A percentile compares a stretch with the other conserved stretches of the same genome.
These are phyloP conservation scores for Paramuricea clavata DNA, from an alignment of 92 coral and sea anemone genomes.

Conservation along the genomic window DNA sequence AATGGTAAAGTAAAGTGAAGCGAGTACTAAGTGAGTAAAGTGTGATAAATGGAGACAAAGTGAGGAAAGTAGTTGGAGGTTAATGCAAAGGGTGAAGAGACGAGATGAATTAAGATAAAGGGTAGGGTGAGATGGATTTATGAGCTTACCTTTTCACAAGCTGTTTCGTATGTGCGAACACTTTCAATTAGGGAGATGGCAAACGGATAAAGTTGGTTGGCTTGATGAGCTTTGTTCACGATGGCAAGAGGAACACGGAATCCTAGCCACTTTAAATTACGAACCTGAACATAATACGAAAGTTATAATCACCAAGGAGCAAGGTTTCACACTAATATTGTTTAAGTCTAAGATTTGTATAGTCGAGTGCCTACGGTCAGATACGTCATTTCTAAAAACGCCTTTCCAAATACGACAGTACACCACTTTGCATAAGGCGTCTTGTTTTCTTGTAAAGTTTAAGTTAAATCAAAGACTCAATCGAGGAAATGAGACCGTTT, in stretches of 20 bases:
- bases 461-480: too few species aligned
- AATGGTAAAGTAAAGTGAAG: too few species aligned
- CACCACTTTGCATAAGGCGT: too few species aligned
- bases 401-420: too few species aligned
- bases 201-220: conserved; percentile 98
- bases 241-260: conserved; percentile 98
- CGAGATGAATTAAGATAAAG: background rate
- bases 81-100: too few species aligned
- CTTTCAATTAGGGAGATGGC: conserved; percentile 99
- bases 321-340: background rate
- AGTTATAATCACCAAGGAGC: background rate
- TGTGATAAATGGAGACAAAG: too few species aligned
- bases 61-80: background rate
- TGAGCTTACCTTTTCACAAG: conserved; percentile 90
- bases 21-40: too few species aligned
- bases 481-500: too few species aligned
- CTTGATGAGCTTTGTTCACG: conserved; percentile 99
- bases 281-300: conserved; percentile 63
- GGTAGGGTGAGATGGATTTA: background rate
- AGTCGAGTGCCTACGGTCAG: too few species aligned
- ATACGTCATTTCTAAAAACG: background rate
- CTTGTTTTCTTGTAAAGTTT: too few species aligned
- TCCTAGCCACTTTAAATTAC: conserved; percentile 97
- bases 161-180: conserved; percentile 95
- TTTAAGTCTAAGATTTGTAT: too few species aligned